Evolutionary conservation across 1,140 invertebrate genomes (phyloP).

Genomic region (Frieseomelitta varia): DNA sequence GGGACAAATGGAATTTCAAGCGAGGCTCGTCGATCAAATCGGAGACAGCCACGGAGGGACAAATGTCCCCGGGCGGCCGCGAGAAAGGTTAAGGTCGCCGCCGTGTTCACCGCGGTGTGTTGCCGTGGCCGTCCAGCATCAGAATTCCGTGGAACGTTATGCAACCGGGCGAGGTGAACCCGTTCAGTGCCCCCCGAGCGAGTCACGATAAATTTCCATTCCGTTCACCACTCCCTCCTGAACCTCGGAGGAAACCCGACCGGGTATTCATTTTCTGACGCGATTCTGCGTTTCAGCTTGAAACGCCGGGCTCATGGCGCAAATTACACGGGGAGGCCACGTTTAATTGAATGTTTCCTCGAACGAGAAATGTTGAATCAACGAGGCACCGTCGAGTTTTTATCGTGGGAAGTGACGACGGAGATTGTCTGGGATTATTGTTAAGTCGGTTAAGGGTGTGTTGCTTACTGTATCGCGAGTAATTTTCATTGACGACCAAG

Average conservation of each 20-base stretch:
- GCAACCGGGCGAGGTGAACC: constrained; percentile 45
- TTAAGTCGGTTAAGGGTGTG: neutral
- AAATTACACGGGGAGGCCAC: constrained; percentile 6
- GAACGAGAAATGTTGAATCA: neutral
- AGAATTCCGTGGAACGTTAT: constrained; percentile 59
- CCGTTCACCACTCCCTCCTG: constrained; percentile 68
- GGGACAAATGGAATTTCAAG: constrained; percentile 26
- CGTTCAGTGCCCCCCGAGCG: constrained; percentile 39
- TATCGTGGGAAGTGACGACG: neutral
- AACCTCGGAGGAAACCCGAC: constrained; percentile 60
- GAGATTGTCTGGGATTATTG: neutral
- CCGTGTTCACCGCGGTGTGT: neutral
- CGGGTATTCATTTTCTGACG: constrained; percentile 69
- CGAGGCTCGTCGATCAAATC: constrained; percentile 27
- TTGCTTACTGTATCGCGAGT: neutral
- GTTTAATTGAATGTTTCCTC: constrained; percentile 16
- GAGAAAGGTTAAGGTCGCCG: constrained; percentile 39
- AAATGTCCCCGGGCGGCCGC: constrained; percentile 11
- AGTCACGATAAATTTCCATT: constrained; percentile 71
- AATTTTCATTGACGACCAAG: neutral
- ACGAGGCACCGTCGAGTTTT: neutral
- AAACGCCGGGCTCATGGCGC: neutral
- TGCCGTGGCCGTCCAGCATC: constrained; percentile 14
- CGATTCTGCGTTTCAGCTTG: constrained; percentile 52
- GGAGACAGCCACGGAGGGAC: constrained; percentile 3